Conservation (phyloP, 2,113 vertebrate species). For the Ciconia stormi region DNA sequence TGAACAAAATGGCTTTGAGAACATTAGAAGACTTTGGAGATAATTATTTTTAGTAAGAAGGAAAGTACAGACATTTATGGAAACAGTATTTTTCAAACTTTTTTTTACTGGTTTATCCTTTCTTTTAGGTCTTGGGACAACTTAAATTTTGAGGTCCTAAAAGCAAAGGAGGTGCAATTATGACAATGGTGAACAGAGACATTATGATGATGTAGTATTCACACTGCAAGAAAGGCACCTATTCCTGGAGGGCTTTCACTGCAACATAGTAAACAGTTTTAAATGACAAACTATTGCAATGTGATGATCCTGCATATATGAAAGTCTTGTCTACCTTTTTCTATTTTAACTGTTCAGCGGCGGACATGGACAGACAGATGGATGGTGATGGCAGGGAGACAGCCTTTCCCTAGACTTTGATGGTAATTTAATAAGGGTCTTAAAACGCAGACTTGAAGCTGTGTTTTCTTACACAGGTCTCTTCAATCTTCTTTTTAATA, state of each 20-base stretch:
- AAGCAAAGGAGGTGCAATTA: background rate
- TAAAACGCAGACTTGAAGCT: background rate
- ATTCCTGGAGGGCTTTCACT: background rate
- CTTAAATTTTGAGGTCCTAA: background rate
- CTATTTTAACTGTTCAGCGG: background rate
- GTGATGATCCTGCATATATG: background rate
- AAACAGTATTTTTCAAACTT: background rate
- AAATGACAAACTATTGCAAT: background rate
- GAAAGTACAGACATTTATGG: background rate
- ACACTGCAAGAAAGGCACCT: background rate
- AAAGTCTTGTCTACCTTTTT: background rate
- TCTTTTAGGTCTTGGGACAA: background rate
- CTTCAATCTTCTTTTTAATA: background rate
- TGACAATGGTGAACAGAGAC: background rate
- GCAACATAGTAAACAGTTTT: background rate
- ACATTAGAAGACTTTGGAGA: background rate
- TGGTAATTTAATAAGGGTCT: background rate
- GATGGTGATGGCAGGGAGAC: background rate
- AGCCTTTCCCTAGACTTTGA: background rate
- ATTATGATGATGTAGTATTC: background rate
- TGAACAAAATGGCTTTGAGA: background rate
- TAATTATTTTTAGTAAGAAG: background rate
- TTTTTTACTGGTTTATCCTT: background rate
- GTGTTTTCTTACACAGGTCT: background rate
- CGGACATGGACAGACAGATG: rapidly evolving